These are phyloP conservation scores for Eilema griseolum DNA, from an alignment of 2,888 invertebrate genomes.

Conservation along the genomic window DNA sequence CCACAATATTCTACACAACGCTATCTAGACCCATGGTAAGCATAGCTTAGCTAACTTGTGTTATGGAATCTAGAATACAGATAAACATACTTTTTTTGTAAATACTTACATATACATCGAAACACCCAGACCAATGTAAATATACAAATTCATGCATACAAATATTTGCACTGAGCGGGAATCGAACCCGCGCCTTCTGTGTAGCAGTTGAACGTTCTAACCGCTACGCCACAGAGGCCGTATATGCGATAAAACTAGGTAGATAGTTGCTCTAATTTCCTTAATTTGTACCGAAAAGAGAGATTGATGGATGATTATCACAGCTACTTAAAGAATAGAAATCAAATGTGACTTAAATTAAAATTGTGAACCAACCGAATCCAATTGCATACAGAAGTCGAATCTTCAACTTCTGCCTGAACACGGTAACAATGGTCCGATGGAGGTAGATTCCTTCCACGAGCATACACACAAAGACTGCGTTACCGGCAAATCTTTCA, in stretches of 20 bases:
- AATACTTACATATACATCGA: too few species aligned
- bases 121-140: too few species aligned
- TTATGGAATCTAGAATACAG: too few species aligned
- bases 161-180: too few species aligned
- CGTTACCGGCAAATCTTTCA: constrained; percentile 85
- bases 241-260: neutral
- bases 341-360: neutral
- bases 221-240: too few species aligned
- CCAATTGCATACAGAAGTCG: constrained; percentile 77
- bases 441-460: constrained; percentile 89
- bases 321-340: neutral
- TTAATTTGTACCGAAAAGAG: neutral
- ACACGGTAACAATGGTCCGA: constrained; percentile 89
- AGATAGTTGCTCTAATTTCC: neutral
- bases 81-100: too few species aligned
- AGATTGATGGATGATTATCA: neutral
- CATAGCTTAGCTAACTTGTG: too few species aligned
- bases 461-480: constrained; percentile 90
- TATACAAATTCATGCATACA: too few species aligned
- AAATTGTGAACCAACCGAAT: constrained; percentile 66
- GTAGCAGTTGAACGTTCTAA: too few species aligned
- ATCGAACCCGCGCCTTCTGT: too few species aligned
- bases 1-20: too few species aligned
- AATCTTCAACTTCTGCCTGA: constrained; percentile 85
- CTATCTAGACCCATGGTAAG: too few species aligned